phyloP scores from a whole-genome alignment of 2,888 invertebrate species.

The Eulithis testata region DNA sequence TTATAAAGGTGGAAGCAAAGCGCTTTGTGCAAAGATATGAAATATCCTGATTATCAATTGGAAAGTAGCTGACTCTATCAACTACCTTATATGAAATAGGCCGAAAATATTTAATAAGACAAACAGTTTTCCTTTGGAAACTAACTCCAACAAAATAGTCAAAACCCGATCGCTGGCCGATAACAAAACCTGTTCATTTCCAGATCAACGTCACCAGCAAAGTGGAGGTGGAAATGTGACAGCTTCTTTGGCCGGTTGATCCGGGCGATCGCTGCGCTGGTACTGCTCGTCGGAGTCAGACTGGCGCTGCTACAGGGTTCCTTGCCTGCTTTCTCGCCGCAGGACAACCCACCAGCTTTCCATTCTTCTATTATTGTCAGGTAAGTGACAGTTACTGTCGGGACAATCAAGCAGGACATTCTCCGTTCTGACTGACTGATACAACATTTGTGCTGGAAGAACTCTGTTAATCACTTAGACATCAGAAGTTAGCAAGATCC shows the following conservation, averaged over 20 bases:
- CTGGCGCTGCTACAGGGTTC: constrained; percentile 30
- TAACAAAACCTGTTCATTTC: constrained; percentile 29
- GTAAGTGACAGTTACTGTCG: constrained; percentile 3
- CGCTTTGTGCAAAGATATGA: too few relatives aligned
- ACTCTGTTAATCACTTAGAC: neutral
- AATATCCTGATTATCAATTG: too few relatives aligned
- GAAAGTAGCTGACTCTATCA: too few relatives aligned
- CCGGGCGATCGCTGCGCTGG: constrained; percentile 81
- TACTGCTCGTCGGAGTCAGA: constrained; percentile 20
- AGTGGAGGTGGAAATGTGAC: constrained; percentile 80
- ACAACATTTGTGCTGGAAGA: too few relatives aligned
- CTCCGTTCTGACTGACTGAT: neutral
- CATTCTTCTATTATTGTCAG: constrained; percentile 26
- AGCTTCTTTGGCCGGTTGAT: constrained; percentile 86
- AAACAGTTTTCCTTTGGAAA: neutral
- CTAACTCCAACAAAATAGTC: neutral
- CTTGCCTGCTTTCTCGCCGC: constrained; percentile 26
- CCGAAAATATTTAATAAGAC: too few relatives aligned
- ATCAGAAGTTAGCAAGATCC: neutral
- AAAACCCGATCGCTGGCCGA: neutral
- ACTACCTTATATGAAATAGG: too few relatives aligned
- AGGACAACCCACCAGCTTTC: constrained; percentile 29
- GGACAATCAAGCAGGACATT: neutral
- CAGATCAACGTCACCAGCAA: constrained; percentile 61
- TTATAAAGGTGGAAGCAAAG: too few relatives aligned